Percentiles rank a stretch among this genome's conserved stretches.
Evolutionary conservation across 1,140 invertebrate genomes (phyloP).

Genomic region (Monochamus saltuarius): DNA sequence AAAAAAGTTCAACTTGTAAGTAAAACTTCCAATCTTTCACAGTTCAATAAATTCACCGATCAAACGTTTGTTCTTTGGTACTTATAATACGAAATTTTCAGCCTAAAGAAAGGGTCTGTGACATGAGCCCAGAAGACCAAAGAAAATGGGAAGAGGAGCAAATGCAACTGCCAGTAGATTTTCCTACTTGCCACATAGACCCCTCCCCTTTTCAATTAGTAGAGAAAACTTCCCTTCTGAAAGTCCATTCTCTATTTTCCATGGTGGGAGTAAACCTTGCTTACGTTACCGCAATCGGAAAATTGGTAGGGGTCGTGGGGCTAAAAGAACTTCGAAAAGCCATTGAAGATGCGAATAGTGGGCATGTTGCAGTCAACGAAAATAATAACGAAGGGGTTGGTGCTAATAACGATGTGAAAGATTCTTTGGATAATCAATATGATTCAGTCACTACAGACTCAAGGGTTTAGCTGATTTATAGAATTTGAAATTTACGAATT

Average conservation of each 20-base stretch:
- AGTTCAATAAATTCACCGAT: neutral
- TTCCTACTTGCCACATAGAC: slow-evolving; percentile 89
- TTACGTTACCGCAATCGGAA: slow-evolving; percentile 96
- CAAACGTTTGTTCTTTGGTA: neutral
- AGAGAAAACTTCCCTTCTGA: slow-evolving; percentile 91
- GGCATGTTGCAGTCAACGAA: slow-evolving; percentile 24
- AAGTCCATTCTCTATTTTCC: slow-evolving; percentile 93
- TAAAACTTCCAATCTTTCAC: slow-evolving; percentile 13
- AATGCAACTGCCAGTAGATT: slow-evolving; percentile 81
- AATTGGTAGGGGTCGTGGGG: slow-evolving; percentile 93
- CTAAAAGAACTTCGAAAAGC: slow-evolving; percentile 91
- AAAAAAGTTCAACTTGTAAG: slow-evolving; percentile 90
- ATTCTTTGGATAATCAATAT: slow-evolving; percentile 21
- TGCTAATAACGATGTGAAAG: slow-evolving; percentile 28
- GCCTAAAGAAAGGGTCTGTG: slow-evolving; percentile 86
- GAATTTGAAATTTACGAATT: too few relatives aligned
- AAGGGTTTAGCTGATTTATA: neutral
- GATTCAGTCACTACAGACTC: slow-evolving; percentile 3
- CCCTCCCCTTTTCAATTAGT: slow-evolving; percentile 98
- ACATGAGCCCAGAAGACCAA: slow-evolving; percentile 91
- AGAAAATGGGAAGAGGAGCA: slow-evolving; percentile 90
- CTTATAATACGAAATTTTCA: slow-evolving; percentile 47
- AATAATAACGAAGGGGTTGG: slow-evolving; percentile 27
- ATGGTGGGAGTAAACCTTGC: slow-evolving; percentile 96
- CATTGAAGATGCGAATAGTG: slow-evolving; percentile 80